Percentiles rank a stretch among this genome's conserved stretches.
phyloP scores from a whole-genome alignment of 1,140 invertebrate species.

The Contarinia nasturtii region DNA sequence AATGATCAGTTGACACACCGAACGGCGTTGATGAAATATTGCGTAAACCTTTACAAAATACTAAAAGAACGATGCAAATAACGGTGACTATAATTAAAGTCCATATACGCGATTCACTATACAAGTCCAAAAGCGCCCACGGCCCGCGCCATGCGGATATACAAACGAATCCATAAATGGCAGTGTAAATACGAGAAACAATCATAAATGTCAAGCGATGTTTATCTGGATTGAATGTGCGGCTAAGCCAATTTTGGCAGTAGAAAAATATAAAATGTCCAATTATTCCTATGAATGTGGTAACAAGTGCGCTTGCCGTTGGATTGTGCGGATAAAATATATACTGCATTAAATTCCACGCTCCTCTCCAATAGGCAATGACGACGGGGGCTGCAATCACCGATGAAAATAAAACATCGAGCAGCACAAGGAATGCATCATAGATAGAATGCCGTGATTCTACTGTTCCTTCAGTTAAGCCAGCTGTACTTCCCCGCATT shows the following conservation, averaged over 20 bases:
- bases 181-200: conserved; percentile 55
- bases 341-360: conserved; percentile 60
- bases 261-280: conserved; percentile 47
- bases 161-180: conserved; percentile 51
- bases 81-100: conserved; percentile 37
- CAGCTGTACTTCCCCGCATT: conserved; percentile 38
- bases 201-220: conserved; percentile 48
- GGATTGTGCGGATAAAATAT: conserved; percentile 41
- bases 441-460: conserved; percentile 24
- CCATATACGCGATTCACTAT: conserved; percentile 36
- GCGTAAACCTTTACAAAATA: conserved; percentile 42
- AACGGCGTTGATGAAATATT: conserved; percentile 70
- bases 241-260: conserved; percentile 38
- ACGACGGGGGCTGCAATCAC: conserved; percentile 55
- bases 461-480: conserved; percentile 27
- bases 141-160: conserved; percentile 70
- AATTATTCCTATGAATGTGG: conserved; percentile 42
- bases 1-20: conserved; percentile 48
- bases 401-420: conserved; percentile 52
- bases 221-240: conserved; percentile 40
- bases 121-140: conserved; percentile 53
- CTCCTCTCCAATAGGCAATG: conserved; percentile 68
- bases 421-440: conserved; percentile 37
- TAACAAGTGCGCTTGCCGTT: conserved; percentile 38
- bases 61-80: conserved; percentile 41